A percentile compares a stretch with the other conserved stretches of the same genome.
phyloP scores from a whole-genome alignment of 2,888 invertebrate species.

The Andrena bicolor region DNA sequence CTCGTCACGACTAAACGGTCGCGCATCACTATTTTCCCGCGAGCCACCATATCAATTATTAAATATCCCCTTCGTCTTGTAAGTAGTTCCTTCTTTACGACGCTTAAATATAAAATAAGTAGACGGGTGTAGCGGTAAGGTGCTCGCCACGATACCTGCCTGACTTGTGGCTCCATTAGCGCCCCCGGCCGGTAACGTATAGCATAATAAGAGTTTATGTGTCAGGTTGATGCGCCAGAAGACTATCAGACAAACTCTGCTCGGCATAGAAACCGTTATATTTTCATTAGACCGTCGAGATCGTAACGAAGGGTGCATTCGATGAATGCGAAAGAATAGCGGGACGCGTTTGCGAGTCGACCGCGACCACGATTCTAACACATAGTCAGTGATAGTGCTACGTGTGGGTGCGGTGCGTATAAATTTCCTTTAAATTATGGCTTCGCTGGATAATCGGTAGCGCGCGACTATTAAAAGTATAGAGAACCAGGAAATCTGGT shows the following conservation, averaged over 20 bases:
- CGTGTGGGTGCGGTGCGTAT: too few relatives aligned
- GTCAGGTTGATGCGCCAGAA: constrained; percentile 85
- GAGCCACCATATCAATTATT: constrained; percentile 79
- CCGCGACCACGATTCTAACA: background rate
- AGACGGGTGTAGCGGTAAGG: constrained; percentile 78
- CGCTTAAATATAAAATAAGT: constrained; percentile 85
- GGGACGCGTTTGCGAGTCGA: background rate
- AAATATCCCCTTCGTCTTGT: constrained; percentile 81
- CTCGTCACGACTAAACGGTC: constrained; percentile 65
- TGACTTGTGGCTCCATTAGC: constrained; percentile 85
- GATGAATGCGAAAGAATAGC: constrained; percentile 76
- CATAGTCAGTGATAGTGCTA: too few relatives aligned
- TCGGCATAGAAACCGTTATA: constrained; percentile 84
- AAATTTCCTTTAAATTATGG: too few relatives aligned
- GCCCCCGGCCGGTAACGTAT: constrained; percentile 83
- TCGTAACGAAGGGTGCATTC: constrained; percentile 79
- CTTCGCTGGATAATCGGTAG: too few relatives aligned
- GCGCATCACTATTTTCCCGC: constrained; percentile 48
- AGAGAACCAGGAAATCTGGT: too few relatives aligned
- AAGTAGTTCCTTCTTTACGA: constrained; percentile 84
- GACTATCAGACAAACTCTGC: constrained; percentile 84
- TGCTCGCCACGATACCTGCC: constrained; percentile 80
- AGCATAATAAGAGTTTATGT: constrained; percentile 85
- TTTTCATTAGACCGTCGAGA: constrained; percentile 82
- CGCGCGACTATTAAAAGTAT: too few relatives aligned